Conservation (phyloP, 1,140 invertebrate species). For the Chlorops oryzae region DNA sequence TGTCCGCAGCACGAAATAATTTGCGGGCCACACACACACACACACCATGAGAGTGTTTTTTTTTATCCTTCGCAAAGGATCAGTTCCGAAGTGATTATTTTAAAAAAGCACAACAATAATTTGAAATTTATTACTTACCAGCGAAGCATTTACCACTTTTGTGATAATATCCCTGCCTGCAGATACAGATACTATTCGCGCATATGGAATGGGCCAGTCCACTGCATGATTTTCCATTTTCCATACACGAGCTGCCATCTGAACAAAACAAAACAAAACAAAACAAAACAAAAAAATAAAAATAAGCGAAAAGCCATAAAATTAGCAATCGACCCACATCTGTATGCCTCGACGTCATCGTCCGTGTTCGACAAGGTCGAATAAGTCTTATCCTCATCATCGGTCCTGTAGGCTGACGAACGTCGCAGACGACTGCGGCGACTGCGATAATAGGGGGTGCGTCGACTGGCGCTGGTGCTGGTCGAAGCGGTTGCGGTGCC, state of each 20-base stretch:
- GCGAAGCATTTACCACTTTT: constrained; percentile 43
- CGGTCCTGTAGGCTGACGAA: constrained; percentile 30
- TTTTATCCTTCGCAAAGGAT: too few relatives aligned
- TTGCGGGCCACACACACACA: too few relatives aligned
- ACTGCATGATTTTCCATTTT: constrained; percentile 34
- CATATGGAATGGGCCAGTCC: constrained; percentile 40
- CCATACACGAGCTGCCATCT: constrained; percentile 39
- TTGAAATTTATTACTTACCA: constrained; percentile 20
- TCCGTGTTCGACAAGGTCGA: constrained; percentile 42
- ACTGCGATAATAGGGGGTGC: constrained; percentile 16
- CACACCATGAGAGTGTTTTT: too few relatives aligned
- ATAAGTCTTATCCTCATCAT: constrained; percentile 43
- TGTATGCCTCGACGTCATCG: constrained; percentile 35
- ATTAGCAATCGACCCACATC: constrained; percentile 26
- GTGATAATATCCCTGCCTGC: constrained; percentile 35
- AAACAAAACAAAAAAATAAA: neutral
- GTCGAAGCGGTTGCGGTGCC: constrained; percentile 26
- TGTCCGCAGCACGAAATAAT: too few relatives aligned
- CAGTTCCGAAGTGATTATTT: too few relatives aligned
- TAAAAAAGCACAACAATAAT: neutral
- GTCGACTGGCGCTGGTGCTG: constrained; percentile 25
- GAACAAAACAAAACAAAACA: constrained; percentile 1
- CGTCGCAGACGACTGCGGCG: constrained; percentile 17
- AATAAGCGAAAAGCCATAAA: neutral
- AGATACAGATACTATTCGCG: constrained; percentile 34